Conservation (phyloP, 2,113 vertebrate genomes). For the Siniperca chuatsi region DNA sequence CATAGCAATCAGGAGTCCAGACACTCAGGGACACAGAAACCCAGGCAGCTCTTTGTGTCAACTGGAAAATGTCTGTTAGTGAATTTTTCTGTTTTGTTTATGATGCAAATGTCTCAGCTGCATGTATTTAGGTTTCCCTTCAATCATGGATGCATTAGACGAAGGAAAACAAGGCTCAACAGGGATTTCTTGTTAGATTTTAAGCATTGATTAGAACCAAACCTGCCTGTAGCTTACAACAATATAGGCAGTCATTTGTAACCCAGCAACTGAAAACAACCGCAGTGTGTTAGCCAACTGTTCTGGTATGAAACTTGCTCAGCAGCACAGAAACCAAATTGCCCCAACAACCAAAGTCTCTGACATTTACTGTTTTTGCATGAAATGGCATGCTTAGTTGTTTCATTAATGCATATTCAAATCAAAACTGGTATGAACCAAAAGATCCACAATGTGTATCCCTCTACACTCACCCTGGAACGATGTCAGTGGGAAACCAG, state of each 20-base stretch:
- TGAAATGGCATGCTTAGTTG: background rate
- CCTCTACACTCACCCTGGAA: background rate
- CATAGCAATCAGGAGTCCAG: slow-evolving; percentile 74
- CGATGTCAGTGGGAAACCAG: slow-evolving; percentile 11
- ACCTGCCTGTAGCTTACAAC: background rate
- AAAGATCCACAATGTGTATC: background rate
- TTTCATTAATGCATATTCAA: slow-evolving; percentile 9
- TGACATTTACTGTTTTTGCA: slow-evolving; percentile 34
- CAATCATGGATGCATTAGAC: slow-evolving; percentile 41
- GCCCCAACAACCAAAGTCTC: slow-evolving; percentile 4
- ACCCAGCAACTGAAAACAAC: slow-evolving; percentile 18
- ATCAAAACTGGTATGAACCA: background rate
- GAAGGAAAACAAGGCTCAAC: slow-evolving; percentile 33
- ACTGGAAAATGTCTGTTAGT: slow-evolving; percentile 62
- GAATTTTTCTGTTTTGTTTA: slow-evolving; percentile 56
- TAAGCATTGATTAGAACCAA: slow-evolving; percentile 15
- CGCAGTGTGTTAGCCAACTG: slow-evolving; percentile 1
- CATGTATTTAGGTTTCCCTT: slow-evolving; percentile 53
- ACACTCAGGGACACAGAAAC: slow-evolving; percentile 50
- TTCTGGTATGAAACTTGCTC: slow-evolving; percentile 16
- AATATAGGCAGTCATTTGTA: background rate
- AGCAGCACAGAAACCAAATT: slow-evolving; percentile 2
- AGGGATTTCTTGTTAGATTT: slow-evolving; percentile 28
- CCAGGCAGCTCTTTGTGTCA: slow-evolving; percentile 58
- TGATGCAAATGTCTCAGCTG: slow-evolving; percentile 50